A percentile compares a stretch with the other conserved stretches of the same genome.
Evolutionary conservation across 2,797 vertebrate species (phyloP).

Genomic region (Eptatretus atami): DNA sequence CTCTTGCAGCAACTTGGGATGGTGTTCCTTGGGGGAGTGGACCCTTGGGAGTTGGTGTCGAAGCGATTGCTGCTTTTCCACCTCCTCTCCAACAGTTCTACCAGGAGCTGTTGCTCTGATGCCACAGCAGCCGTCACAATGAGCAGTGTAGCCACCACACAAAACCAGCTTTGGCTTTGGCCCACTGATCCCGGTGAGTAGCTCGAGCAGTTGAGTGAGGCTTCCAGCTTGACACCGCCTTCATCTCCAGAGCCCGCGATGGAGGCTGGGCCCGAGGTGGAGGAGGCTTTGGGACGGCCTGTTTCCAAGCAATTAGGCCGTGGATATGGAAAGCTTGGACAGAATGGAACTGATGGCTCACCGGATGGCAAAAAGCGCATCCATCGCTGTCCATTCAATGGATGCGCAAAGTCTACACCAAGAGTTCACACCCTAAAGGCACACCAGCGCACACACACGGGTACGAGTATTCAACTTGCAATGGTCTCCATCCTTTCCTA

Average conservation of each 20-base stretch:
- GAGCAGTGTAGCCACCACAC: too few species aligned
- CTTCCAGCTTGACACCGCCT: conserved; percentile 2
- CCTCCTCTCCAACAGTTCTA: too few species aligned
- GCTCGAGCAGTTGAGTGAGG: conserved; percentile 3
- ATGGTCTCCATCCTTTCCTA: too few species aligned
- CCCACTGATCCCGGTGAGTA: neutral
- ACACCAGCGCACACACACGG: conserved; percentile 1
- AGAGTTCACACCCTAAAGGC: conserved; percentile 5
- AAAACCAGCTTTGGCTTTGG: neutral
- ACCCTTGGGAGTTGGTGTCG: neutral
- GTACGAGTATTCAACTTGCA: neutral
- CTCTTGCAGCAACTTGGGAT: neutral
- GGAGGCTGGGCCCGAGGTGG: neutral
- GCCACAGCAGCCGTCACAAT: too few species aligned
- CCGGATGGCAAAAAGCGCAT: conserved; percentile 2
- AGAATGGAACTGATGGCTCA: neutral
- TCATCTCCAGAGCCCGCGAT: conserved; percentile 2
- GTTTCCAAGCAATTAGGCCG: too few species aligned
- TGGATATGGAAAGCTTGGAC: neutral
- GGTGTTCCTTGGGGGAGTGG: neutral
- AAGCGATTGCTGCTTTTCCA: neutral
- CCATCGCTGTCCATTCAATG: conserved; percentile 1
- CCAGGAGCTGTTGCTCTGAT: too few species aligned
- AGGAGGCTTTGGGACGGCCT: too few species aligned
- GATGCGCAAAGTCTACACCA: conserved; percentile 2